Conservation (phyloP, 2,888 invertebrate genomes). For the Drosophila picticornis region DNA sequence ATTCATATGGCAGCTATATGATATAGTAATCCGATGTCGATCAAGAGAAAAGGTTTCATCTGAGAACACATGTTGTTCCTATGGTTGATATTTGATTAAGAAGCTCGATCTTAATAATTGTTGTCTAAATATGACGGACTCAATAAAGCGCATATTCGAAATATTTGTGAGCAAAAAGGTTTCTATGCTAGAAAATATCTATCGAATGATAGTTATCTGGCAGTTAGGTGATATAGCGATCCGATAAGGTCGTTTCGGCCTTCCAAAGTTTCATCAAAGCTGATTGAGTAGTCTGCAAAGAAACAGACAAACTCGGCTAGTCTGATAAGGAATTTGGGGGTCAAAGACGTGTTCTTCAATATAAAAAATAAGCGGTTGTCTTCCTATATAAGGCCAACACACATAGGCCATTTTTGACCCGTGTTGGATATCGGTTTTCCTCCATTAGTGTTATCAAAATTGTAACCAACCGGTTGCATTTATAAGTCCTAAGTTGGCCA, state of each 20-base stretch:
- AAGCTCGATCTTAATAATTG: not conserved
- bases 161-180: not conserved
- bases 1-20: not conserved
- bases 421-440: too few species aligned
- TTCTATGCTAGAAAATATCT: not conserved
- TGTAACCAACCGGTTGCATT: too few species aligned
- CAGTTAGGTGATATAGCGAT: not conserved
- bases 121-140: not conserved
- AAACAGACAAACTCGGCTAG: not conserved
- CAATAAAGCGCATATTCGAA: not conserved
- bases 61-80: fast-evolving
- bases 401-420: too few species aligned
- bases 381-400: too few species aligned
- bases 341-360: not conserved
- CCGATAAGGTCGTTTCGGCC: not conserved
- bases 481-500: too few species aligned
- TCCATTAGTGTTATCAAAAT: too few species aligned
- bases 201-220: not conserved
- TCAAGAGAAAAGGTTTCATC: fast-evolving
- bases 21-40: not conserved
- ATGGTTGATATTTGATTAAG: not conserved
- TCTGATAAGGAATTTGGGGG: not conserved
- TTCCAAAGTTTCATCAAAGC: not conserved
- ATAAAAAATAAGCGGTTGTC: not conserved
- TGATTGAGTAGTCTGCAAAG: not conserved